These are phyloP conservation scores for Nycticorax nycticorax DNA, from an alignment of 2,113 vertebrate genomes.

Conservation along the genomic window DNA sequence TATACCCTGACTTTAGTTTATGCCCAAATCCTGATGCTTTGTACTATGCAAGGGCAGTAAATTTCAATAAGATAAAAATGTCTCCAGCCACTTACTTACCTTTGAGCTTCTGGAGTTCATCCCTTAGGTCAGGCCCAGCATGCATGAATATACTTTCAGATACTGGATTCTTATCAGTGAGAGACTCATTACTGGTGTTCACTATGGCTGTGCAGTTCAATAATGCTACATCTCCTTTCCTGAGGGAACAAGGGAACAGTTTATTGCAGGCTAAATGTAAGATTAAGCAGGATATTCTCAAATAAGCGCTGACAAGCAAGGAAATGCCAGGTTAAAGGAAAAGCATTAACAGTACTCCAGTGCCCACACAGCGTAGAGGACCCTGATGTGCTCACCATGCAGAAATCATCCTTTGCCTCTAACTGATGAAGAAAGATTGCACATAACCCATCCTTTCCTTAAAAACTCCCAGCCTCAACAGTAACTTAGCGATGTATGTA, in stretches of 20 bases:
- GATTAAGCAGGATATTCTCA: neutral
- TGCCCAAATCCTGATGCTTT: neutral
- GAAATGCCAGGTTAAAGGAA: neutral
- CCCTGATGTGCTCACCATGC: neutral
- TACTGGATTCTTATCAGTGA: slow-evolving; percentile 92
- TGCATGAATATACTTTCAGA: slow-evolving; percentile 90
- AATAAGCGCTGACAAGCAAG: neutral
- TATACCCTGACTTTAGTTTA: neutral
- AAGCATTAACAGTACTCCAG: neutral
- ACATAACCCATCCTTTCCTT: accelerated
- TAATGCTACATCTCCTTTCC: slow-evolving; percentile 88
- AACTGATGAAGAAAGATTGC: neutral
- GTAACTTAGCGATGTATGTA: neutral
- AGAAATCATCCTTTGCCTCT: neutral
- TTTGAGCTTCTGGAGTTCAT: slow-evolving; percentile 94
- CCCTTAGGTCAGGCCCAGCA: slow-evolving; percentile 88
- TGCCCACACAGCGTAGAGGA: accelerated
- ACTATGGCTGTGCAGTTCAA: slow-evolving; percentile 94
- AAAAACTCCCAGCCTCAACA: neutral
- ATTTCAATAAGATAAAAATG: neutral
- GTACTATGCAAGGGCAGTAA: neutral
- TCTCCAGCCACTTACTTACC: slow-evolving; percentile 69
- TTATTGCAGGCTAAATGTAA: neutral
- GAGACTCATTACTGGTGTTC: slow-evolving; percentile 94
- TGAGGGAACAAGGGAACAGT: slow-evolving; percentile 56